phyloP scores from a whole-genome alignment of 37 sponge, comb jelly and placozoan species.

The Ianthella basta region DNA sequence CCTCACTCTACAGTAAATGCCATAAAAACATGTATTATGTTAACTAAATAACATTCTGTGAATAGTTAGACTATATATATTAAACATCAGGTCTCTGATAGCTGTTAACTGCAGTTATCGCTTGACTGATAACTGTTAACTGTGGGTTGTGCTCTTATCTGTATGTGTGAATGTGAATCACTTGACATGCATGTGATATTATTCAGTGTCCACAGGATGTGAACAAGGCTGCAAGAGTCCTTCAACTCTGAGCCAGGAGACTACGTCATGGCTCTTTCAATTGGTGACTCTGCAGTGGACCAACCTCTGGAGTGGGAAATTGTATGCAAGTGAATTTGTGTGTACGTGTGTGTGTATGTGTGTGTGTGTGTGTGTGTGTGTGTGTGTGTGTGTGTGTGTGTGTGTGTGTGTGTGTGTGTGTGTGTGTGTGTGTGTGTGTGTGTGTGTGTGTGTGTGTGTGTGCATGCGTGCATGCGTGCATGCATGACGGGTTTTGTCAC shows the following conservation, averaged over 20 bases:
- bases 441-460: too few species aligned
- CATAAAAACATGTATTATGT: too few species aligned
- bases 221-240: slow-evolving; percentile 24
- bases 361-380: too few species aligned
- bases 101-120: background rate
- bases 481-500: too few species aligned
- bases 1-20: background rate
- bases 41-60: too few species aligned
- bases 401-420: too few species aligned
- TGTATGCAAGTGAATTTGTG: slow-evolving; percentile 34
- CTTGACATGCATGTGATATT: background rate
- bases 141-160: background rate
- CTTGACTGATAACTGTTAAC: background rate
- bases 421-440: too few species aligned
- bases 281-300: slow-evolving; percentile 75
- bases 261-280: slow-evolving; percentile 42
- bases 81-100: background rate
- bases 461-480: too few species aligned
- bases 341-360: background rate
- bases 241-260: slow-evolving; percentile 35
- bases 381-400: too few species aligned
- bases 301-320: slow-evolving; percentile 76
- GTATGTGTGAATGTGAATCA: slow-evolving; percentile 10
- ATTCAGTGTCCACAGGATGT: slow-evolving; percentile 21
- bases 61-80: background rate